Evolutionary conservation across 2,113 vertebrate genomes (phyloP).

Genomic region (Bolborhynchus lineola): DNA sequence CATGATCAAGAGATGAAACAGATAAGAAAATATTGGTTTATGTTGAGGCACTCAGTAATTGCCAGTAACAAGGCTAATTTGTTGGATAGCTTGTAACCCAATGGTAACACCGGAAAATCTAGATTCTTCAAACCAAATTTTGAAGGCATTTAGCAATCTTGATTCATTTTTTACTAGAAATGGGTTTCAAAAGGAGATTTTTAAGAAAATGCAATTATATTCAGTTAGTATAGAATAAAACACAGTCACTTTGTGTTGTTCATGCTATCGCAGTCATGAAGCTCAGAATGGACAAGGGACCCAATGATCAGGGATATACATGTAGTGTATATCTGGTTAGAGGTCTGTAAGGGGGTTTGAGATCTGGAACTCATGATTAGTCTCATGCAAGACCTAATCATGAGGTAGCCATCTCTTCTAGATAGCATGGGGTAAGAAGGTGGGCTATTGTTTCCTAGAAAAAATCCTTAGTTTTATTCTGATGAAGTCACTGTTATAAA

Average conservation of each 20-base stretch:
- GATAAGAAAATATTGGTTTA: background rate
- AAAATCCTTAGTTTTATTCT: background rate
- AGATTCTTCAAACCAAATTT: background rate
- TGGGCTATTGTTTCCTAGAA: background rate
- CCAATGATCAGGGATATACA: background rate
- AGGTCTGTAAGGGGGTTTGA: background rate
- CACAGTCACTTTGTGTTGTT: background rate
- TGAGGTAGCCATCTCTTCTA: background rate
- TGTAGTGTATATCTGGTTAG: background rate
- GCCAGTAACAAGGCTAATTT: background rate
- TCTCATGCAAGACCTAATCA: background rate
- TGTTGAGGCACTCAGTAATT: background rate
- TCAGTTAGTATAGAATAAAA: background rate
- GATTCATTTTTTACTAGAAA: background rate
- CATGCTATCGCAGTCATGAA: accelerated
- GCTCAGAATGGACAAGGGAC: background rate
- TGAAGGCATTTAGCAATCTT: background rate
- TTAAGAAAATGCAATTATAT: background rate
- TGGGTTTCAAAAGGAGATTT: background rate
- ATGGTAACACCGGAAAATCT: background rate
- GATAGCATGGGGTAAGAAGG: background rate
- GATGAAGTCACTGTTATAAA: background rate
- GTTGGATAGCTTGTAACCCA: background rate
- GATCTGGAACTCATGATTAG: background rate
- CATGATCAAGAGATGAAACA: background rate